Evolutionary conservation across 2,113 vertebrate genomes (phyloP).

Genomic region (Dermatemys mawii): DNA sequence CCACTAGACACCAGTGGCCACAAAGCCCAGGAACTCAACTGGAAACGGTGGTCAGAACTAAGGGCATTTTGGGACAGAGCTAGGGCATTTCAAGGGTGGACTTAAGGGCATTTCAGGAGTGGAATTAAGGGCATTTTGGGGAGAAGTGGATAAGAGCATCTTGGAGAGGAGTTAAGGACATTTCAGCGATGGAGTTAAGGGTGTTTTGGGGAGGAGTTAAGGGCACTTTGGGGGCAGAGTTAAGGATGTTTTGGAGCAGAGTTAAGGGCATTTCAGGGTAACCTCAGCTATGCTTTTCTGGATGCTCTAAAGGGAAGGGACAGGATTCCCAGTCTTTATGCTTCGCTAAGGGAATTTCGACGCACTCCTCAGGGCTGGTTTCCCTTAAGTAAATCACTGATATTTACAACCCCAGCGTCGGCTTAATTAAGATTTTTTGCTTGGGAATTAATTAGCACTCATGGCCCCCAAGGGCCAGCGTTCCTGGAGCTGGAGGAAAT

Average conservation of each 20-base stretch:
- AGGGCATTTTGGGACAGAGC: neutral
- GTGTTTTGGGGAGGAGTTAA: neutral
- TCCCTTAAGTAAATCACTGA: neutral
- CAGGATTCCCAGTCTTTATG: neutral
- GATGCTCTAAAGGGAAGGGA: neutral
- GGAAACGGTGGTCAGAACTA: neutral
- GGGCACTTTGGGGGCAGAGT: too few species aligned
- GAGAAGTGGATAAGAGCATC: too few species aligned
- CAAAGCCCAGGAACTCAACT: neutral
- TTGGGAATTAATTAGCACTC: neutral
- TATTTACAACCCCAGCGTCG: neutral
- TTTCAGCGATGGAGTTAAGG: neutral
- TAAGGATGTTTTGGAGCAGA: too few species aligned
- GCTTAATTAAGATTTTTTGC: neutral
- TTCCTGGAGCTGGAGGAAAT: neutral
- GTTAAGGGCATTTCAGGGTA: neutral
- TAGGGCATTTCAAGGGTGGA: too few species aligned
- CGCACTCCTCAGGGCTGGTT: neutral
- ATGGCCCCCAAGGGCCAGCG: neutral
- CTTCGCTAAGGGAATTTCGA: neutral
- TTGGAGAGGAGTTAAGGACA: neutral
- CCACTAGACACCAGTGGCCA: neutral
- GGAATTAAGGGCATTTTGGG: too few species aligned
- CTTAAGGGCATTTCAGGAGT: too few species aligned
- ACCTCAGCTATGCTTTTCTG: neutral